Evolutionary conservation across 2,888 invertebrate genomes (phyloP), one percentile per base, ranked within the genome.

Genomic region (Neuroscelio doddi): DNA sequence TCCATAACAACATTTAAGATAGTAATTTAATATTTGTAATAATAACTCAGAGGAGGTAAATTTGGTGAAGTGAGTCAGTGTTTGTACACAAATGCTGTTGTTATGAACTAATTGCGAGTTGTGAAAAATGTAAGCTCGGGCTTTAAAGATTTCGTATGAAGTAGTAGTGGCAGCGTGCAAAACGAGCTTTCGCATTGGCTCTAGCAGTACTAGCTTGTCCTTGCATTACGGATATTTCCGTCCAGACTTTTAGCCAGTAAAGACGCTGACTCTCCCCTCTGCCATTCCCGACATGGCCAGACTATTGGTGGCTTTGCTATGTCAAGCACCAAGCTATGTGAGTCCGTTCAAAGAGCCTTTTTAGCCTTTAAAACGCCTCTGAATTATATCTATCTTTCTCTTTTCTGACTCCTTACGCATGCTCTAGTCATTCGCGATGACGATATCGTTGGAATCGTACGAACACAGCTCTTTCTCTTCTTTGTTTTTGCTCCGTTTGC

Each of bases 161-260:
- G n/a, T n/a, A n/a, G n/a, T n/a, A n/a, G n/a, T n/a, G n/a, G n/a
- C n/a, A n/a, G n/a, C n/a, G 21, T 21, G 21, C 21, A 21, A 10
- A 53, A 49, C 49, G 49, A 50, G 49, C 30, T 30, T 10, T 55
- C 45, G 47, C 10, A 52, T 51, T 47, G 44, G 17, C 67, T 24
- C 64, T 65, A 52, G 58, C 57, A 53, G 53, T 38, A 52, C 53
- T 52, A 34, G 47, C 58, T 68, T 63, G 82, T 80, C 81, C 81
- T 82, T 82, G 82, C 75, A 76, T 79, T 80, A 78, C 77, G 78
- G 81, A 78, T 82, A 82, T 82, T 82, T 82, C 74, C 71, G 82
- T 82, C 80, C 76, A 74, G 76, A 79, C 78, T 81, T 80, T 81
- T 80, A 80, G 80, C 76, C 78, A 72, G 77, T 79, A 76, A 80